A percentile compares a stretch with the other conserved stretches of the same genome.
Conservation (phyloP, 2,113 vertebrate species). For the Silurus glanis region DNA sequence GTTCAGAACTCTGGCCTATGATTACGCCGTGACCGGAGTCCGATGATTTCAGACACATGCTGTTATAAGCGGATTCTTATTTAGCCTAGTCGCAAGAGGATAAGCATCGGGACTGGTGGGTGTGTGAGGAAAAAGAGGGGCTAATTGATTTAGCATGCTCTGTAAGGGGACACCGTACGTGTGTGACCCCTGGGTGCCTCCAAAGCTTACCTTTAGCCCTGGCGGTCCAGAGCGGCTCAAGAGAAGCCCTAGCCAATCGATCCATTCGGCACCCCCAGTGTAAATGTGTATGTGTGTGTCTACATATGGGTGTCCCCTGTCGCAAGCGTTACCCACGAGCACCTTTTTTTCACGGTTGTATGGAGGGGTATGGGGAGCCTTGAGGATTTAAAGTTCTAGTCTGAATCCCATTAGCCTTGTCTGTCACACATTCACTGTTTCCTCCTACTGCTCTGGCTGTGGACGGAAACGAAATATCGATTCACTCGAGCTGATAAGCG, state of each 20-base stretch:
- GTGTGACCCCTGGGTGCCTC: conserved; percentile 71
- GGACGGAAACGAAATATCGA: conserved; percentile 60
- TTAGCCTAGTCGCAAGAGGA: conserved; percentile 32
- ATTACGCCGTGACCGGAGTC: conserved; percentile 14
- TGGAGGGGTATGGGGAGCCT: conserved; percentile 61
- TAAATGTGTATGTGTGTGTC: conserved; percentile 50
- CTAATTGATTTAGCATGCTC: conserved; percentile 79
- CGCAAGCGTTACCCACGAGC: conserved; percentile 56
- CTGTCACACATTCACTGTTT: conserved; percentile 71
- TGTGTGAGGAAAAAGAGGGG: conserved; percentile 52
- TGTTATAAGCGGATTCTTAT: conserved; percentile 47
- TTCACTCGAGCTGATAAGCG: conserved; percentile 62
- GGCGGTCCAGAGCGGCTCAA: conserved; percentile 65
- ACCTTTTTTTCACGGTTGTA: conserved; percentile 59
- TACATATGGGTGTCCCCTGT: conserved; percentile 71
- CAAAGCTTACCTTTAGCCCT: conserved; percentile 55
- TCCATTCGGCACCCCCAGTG: conserved; percentile 70
- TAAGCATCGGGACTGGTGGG: conserved; percentile 39
- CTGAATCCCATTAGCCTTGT: conserved; percentile 75
- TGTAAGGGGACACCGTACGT: conserved; percentile 75
- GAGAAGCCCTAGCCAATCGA: conserved; percentile 73
- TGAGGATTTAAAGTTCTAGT: conserved; percentile 62
- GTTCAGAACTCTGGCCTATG: conserved; percentile 2
- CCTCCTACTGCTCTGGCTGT: conserved; percentile 51
- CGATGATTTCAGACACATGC: conserved; percentile 20